phyloP scores from a whole-genome alignment of 2,888 invertebrate species.

The Oegoconia quadripuncta region DNA sequence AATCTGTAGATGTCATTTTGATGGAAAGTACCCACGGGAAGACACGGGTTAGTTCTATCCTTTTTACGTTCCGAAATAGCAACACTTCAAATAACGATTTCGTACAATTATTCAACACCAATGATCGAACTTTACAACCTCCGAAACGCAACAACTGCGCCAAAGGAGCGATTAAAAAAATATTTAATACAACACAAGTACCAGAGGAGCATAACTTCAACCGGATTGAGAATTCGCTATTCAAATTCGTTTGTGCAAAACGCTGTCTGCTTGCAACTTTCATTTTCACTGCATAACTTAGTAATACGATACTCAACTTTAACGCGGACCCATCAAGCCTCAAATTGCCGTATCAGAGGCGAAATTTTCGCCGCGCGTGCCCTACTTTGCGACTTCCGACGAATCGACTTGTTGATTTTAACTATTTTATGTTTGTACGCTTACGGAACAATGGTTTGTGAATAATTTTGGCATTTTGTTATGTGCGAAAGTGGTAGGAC shows the following conservation, averaged over 20 bases:
- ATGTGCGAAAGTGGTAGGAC: background rate
- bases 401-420: slow-evolving; percentile 35
- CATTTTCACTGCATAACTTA: slow-evolving; percentile 54
- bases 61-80: no score
- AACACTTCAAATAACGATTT: no score
- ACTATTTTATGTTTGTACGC: slow-evolving; percentile 10
- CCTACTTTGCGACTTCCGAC: slow-evolving; percentile 66
- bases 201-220: background rate
- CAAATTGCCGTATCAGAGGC: slow-evolving; percentile 28
- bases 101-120: no score
- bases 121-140: no score
- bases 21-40: no score
- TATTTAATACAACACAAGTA: background rate
- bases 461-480: slow-evolving; percentile 4
- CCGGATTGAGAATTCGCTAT: slow-evolving; percentile 35
- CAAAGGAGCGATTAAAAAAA: background rate
- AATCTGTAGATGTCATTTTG: no score
- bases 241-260: slow-evolving; percentile 74
- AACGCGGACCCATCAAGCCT: slow-evolving; percentile 22
- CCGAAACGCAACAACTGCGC: no score
- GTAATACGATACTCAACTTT: slow-evolving; percentile 34
- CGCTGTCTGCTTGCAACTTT: slow-evolving; percentile 59
- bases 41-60: no score
- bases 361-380: slow-evolving; percentile 66
- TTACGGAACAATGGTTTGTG: slow-evolving; percentile 39